Base-by-base conservation (phyloP, 2,888 invertebrate genomes). In the Stegophylla sp. region DNA sequence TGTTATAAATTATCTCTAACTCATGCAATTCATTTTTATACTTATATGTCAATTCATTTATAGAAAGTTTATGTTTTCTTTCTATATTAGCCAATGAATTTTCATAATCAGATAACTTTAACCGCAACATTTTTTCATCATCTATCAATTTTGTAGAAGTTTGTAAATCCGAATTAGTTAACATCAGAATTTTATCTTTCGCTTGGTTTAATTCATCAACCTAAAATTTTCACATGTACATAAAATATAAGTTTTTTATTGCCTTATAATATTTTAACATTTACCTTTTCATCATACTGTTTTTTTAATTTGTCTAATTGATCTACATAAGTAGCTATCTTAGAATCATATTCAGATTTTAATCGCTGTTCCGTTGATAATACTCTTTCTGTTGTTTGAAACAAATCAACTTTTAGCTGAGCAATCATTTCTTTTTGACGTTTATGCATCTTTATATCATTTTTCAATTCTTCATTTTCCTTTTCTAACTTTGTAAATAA, bases 21-120 rank as follows among this genome's bases (percentile, higher is more conserved):
- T 79, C 79, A 13, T 79, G 7, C 9, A 79, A 48, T 79, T 79
- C 79, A 48, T 79, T 79, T 61, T 79, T 79, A 41, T 79, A 79
- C 10, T 79, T 79, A 23, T 51, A 79, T 20, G 69, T 26, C 17
- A 79, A 41, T 71, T 79, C 79, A 26, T 79, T 79, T 13, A 71
- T 71, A 3, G 69, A 34, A 17, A 79, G 69, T 79, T 79, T 79
- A 53, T 79, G 69, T 51, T 71, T 79, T 2, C 79, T 79, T 79
- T 79, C 79, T 23, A 79, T 34, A 51, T 45, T 79, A 23, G 61
- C 48, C 2, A 79, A 7, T 71, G 69, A 63, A 63, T 71, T 59
- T 41, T 79, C 79, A 61, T 79, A 79, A 23, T 79, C 79, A 1
- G n/a, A 61, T 63, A 79, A 79, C 51, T 79, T 79, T 41, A 61